Evolutionary conservation across 2,797 vertebrate genomes (phyloP), one percentile per base, ranked within the genome.

Genomic region (Australoheros facetus): DNA sequence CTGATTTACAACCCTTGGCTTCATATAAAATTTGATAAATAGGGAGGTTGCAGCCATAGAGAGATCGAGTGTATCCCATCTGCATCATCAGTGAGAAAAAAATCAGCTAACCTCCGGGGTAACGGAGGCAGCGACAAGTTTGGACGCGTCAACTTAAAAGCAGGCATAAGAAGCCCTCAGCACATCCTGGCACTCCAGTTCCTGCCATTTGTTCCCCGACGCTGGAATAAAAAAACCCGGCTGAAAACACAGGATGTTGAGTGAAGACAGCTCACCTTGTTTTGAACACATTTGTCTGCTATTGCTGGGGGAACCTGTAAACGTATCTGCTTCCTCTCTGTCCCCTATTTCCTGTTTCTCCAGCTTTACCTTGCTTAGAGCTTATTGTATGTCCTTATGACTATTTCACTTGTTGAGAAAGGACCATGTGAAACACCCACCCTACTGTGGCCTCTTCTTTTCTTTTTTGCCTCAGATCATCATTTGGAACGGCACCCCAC

Each of bases 181-280:
- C 90, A 83, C 57, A 71, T 92, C 89, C 91, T 81, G 88, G 88
- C 73, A 73, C 84, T 89, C 75, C 70, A 79, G 84, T 94, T 95
- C 91, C 92, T 93, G 91, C 86, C 86, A 89, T 93, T 94, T 93
- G 92, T 95, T 94, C 90, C 86, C 80, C 11, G 74, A 90, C 83
- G 78, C 64, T 75, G 78, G 78, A 78, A 91, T 87, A 81, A 92
- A 92, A 88, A 48, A 66, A 75, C 53, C 28, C 23, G 45, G 45
- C 89, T 90, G 89, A 92, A 92, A 91, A 87, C 87, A 89, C 92
- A 94, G 92, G 91, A 94, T 90, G 90, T 89, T 80, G 88, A 89
- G 91, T 84, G 85, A 59, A 91, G 84, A 89, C 80, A 77, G 85
- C 80, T 85, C 58, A 17, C 37, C 59, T 85, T 69, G n/a, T 73